Evolutionary conservation across 1,140 invertebrate species (phyloP).

Genomic region (Acromyrmex echinatior): DNA sequence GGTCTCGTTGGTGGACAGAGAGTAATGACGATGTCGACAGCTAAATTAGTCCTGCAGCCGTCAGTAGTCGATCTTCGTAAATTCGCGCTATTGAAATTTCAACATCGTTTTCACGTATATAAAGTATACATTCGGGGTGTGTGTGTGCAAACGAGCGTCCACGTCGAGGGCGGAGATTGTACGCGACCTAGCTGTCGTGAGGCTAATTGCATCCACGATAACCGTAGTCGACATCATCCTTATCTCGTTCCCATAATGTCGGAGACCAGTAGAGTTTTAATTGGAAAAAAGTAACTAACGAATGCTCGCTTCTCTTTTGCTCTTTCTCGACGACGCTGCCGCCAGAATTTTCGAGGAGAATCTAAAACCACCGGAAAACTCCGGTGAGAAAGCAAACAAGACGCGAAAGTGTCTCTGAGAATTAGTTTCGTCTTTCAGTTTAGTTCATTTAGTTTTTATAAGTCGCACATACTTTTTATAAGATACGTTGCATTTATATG

Average conservation of each 20-base stretch:
- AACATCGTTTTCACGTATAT: background rate
- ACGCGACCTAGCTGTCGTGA: background rate
- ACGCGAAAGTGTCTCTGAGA: background rate
- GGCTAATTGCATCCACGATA: conserved; percentile 42
- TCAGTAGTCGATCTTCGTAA: conserved; percentile 27
- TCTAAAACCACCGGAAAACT: background rate
- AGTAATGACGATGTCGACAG: conserved; percentile 57
- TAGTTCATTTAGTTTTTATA: no score
- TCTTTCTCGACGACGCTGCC: background rate
- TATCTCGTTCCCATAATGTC: conserved; percentile 22
- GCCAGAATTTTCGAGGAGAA: conserved; percentile 20
- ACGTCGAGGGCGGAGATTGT: background rate
- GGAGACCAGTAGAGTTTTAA: conserved; percentile 21
- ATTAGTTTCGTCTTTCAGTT: background rate
- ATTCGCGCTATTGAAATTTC: conserved; percentile 49
- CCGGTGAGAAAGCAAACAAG: background rate
- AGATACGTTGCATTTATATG: background rate
- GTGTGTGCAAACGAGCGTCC: background rate
- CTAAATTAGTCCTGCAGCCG: conserved; percentile 63
- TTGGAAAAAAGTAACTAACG: conserved; percentile 27
- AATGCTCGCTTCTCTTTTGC: background rate
- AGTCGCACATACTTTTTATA: background rate
- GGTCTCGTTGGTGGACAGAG: conserved; percentile 52
- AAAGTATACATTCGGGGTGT: background rate
- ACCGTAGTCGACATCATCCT: conserved; percentile 26